Percentiles rank a stretch among this genome's conserved stretches.
Evolutionary conservation across 2,888 invertebrate species (phyloP).

Genomic region (Tetragonula carbonaria): DNA sequence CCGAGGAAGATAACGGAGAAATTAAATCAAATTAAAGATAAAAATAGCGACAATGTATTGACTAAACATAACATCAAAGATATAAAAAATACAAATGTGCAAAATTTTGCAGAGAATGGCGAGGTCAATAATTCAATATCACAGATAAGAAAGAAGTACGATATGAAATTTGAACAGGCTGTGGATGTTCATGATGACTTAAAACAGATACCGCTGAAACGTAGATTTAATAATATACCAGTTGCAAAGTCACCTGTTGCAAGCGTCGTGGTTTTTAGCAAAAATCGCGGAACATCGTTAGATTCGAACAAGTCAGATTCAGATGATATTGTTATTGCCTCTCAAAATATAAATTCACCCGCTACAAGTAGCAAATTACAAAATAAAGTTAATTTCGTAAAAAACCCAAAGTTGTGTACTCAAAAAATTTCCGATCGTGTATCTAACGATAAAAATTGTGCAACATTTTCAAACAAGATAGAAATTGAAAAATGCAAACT

Average conservation of each 20-base stretch:
- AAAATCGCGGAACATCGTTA: slow-evolving; percentile 65
- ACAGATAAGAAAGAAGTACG: slow-evolving; percentile 14
- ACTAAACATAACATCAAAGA: slow-evolving; percentile 38
- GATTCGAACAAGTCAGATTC: slow-evolving; percentile 78
- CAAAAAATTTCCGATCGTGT: slow-evolving; percentile 16
- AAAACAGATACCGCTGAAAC: slow-evolving; percentile 22
- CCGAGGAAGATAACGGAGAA: slow-evolving; percentile 59
- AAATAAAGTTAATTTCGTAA: slow-evolving; percentile 32
- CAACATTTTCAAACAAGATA: slow-evolving; percentile 8
- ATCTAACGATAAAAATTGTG: neutral
- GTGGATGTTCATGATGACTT: neutral
- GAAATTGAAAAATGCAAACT: slow-evolving; percentile 26
- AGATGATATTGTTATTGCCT: slow-evolving; percentile 75
- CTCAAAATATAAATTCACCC: slow-evolving; percentile 65
- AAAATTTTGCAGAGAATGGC: slow-evolving; percentile 31
- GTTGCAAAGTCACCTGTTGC: slow-evolving; percentile 59
- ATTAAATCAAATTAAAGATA: slow-evolving; percentile 33
- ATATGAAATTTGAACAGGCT: slow-evolving; percentile 17
- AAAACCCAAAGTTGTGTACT: slow-evolving; percentile 16
- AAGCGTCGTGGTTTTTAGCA: slow-evolving; percentile 62
- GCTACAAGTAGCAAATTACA: slow-evolving; percentile 32
- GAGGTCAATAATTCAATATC: slow-evolving; percentile 19
- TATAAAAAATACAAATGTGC: slow-evolving; percentile 42
- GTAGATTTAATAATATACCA: slow-evolving; percentile 47
- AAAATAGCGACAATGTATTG: slow-evolving; percentile 23